Conservation (phyloP, 2,888 invertebrate species). For the Aspidapion aeneum region DNA sequence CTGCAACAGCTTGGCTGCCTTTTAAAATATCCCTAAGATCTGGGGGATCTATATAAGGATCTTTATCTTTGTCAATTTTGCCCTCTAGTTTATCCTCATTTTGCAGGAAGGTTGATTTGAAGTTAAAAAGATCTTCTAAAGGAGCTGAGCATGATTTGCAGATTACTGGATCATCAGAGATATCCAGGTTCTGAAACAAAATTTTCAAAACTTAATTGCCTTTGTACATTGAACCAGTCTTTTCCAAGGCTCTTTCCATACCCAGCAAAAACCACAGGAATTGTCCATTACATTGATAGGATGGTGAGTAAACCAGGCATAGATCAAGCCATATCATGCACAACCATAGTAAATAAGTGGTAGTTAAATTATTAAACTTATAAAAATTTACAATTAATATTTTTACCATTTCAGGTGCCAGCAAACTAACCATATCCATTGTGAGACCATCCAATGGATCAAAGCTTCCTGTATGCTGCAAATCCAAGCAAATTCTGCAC, state of each 20-base stretch:
- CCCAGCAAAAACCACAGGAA: too few species aligned
- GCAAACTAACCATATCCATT: constrained; percentile 8
- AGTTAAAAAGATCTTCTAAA: constrained; percentile 13
- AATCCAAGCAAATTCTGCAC: constrained; percentile 16
- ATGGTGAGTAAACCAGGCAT: too few species aligned
- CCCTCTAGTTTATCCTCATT: constrained; percentile 7
- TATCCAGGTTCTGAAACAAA: constrained; percentile 16
- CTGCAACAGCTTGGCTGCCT: too few species aligned
- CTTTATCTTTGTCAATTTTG: not conserved
- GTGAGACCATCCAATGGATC: constrained; percentile 2
- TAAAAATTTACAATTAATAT: too few species aligned
- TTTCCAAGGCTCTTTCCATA: too few species aligned
- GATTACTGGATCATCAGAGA: constrained; percentile 12
- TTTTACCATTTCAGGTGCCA: constrained; percentile 17
- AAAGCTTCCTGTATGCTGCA: constrained; percentile 5
- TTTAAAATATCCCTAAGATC: not conserved
- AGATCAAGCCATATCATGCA: too few species aligned
- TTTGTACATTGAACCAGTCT: too few species aligned
- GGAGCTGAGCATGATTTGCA: constrained; percentile 14
- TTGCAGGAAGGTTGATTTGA: constrained; percentile 11
- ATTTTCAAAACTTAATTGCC: not conserved
- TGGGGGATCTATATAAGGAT: not conserved
- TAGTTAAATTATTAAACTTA: too few species aligned
- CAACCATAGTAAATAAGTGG: too few species aligned
- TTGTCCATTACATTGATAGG: too few species aligned